Evolutionary conservation across 2,888 invertebrate genomes (phyloP).

Genomic region (Torymus auratus): DNA sequence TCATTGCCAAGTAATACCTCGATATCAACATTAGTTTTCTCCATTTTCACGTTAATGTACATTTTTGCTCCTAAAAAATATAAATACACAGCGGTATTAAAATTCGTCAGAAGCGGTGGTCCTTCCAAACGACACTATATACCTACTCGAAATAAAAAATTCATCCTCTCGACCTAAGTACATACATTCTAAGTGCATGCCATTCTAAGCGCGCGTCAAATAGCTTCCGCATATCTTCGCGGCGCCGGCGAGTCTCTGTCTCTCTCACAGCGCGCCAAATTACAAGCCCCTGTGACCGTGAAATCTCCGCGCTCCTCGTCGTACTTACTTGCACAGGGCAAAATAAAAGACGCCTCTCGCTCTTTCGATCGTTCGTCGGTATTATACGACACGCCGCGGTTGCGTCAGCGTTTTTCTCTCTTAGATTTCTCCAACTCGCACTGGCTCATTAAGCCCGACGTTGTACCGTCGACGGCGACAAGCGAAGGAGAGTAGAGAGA

Average conservation of each 20-base stretch:
- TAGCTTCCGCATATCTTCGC: constrained; percentile 47
- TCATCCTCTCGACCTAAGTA: too few species aligned
- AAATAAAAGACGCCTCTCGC: constrained; percentile 5
- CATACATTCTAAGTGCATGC: background rate
- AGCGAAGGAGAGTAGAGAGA: background rate
- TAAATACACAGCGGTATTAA: too few species aligned
- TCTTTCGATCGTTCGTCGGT: constrained; percentile 1
- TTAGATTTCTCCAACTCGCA: constrained; percentile 1
- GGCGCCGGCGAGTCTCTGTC: constrained; percentile 26
- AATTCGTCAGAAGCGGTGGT: too few species aligned
- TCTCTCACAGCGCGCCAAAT: constrained; percentile 37
- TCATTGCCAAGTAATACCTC: too few species aligned
- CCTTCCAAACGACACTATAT: too few species aligned
- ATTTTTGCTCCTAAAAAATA: too few species aligned
- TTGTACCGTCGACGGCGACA: constrained; percentile 10
- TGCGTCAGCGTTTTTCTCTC: constrained; percentile 15
- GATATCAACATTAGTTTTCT: too few species aligned
- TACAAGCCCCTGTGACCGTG: constrained; percentile 14
- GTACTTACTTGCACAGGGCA: too few species aligned
- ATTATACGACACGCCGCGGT: background rate
- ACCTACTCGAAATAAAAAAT: too few species aligned
- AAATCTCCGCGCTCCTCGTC: background rate
- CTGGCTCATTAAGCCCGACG: background rate
- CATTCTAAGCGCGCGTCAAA: constrained; percentile 25
- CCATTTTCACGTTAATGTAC: too few species aligned